A percentile compares a stretch with the other conserved stretches of the same genome.
These are phyloP conservation scores for Muntiacus muntjak DNA, from an alignment of 2,113 vertebrate species.

Conservation along the genomic window DNA sequence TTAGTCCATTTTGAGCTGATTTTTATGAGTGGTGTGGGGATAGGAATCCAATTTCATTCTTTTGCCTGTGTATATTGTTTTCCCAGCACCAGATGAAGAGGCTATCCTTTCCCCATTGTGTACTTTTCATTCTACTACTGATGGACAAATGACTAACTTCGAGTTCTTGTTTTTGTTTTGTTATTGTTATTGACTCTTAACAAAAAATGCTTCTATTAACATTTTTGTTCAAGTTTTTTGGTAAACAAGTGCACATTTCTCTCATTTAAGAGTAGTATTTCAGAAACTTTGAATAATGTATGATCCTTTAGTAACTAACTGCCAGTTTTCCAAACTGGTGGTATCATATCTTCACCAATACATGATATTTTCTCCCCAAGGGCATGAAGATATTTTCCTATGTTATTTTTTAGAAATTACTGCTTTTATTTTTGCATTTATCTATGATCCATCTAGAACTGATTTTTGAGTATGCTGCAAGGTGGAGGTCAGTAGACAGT, in stretches of 20 bases:
- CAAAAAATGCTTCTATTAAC: not conserved
- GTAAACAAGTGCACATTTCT: not conserved
- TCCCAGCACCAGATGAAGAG: not conserved
- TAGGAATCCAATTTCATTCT: not conserved
- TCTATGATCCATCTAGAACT: not conserved
- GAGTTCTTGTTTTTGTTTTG: not conserved
- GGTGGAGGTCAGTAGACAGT: not conserved
- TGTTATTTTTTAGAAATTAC: not conserved
- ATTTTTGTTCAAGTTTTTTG: not conserved
- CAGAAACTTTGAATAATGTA: not conserved
- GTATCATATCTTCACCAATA: not conserved
- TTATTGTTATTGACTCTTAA: not conserved
- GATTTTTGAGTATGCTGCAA: not conserved
- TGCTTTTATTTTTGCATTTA: constrained; percentile 12
- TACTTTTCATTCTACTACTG: not conserved
- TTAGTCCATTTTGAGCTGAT: not conserved
- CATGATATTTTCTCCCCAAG: not conserved
- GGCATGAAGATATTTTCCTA: not conserved
- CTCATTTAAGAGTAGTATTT: not conserved
- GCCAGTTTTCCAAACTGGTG: not conserved
- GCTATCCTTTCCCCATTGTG: rapidly evolving
- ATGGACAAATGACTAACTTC: not conserved
- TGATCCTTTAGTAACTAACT: not conserved
- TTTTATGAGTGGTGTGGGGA: not conserved
- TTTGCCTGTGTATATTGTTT: not conserved